Evolutionary conservation across 2,113 vertebrate genomes (phyloP), one percentile per base, ranked within the genome.

Genomic region (Strix uralensis): DNA sequence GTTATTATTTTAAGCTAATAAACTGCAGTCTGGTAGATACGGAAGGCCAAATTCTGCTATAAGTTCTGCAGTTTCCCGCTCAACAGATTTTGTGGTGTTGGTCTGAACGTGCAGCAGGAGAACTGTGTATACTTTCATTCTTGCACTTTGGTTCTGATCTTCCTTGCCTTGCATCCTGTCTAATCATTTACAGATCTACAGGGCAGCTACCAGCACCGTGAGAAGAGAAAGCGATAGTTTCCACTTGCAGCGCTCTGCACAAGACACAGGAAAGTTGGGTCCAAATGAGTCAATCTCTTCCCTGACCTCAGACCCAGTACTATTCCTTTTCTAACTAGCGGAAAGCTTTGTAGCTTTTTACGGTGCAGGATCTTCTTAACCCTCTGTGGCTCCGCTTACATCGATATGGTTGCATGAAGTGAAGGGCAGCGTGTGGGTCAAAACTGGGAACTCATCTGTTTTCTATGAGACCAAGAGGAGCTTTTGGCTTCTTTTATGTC

Each of bases 401-500:
- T 13, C 3, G 3, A 3, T 40, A 5, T 1, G 10, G 44, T 23
- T n/a, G 25, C 15, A 5, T 12, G 57, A 46, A 38, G 40, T 6
- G 25, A 38, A 87, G 58, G 59, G 69, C 83, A 81, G 72, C 0
- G 0, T 32, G 30, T n/a, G n/a, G 29, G 72, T 75, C 74, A 75
- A 69, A 88, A 44, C 74, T 34, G 32, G 40, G 36, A 91, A 47
- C 85, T 78, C 85, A 74, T 75, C 78, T 84, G 69, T 70, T 40
- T 55, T 59, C 81, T 16, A 2, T 2, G n/a, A 92, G 92, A 70
- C 80, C 70, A 51, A 6, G 4, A 90, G 47, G 85, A 92, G 92
- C 71, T 75, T 46, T 69, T 90, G 80, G 70, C 73, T 94, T 62
- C 74, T 94, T 54, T 92, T 57, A 46, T 46, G 9, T 84, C 86